Conservation (phyloP, 2,888 invertebrate species). For the Ichneumon xanthorius region DNA sequence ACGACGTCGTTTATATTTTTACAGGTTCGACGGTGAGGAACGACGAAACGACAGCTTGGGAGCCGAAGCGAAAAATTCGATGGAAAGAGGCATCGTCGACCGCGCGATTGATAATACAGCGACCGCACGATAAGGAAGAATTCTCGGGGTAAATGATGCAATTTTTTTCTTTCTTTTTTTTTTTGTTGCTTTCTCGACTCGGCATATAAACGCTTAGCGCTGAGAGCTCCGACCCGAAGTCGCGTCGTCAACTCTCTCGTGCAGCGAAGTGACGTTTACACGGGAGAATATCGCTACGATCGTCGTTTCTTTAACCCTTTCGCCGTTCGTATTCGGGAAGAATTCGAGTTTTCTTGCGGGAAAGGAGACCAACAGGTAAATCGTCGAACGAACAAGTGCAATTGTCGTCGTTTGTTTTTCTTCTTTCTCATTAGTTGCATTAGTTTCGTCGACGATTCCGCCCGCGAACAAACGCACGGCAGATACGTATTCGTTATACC, state of each 20-base stretch:
- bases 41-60: not conserved
- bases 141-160: not conserved
- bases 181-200: not conserved
- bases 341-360: not conserved
- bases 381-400: not conserved
- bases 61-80: not conserved
- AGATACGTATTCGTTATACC: not conserved
- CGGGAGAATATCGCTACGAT: constrained; percentile 4
- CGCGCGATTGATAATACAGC: not conserved
- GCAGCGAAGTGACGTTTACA: constrained; percentile 10
- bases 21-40: not conserved
- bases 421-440: not conserved
- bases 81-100: not conserved
- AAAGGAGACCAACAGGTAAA: constrained; percentile 2
- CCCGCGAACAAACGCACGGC: not conserved
- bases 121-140: not conserved
- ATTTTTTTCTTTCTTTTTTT: not conserved
- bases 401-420: not conserved
- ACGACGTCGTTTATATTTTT: not conserved
- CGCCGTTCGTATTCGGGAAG: not conserved
- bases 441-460: not conserved
- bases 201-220: constrained; percentile 7
- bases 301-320: not conserved
- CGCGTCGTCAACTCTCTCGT: constrained; percentile 6
- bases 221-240: not conserved